phyloP scores from a whole-genome alignment of 2,113 vertebrate species.

The Scopus umbretta region DNA sequence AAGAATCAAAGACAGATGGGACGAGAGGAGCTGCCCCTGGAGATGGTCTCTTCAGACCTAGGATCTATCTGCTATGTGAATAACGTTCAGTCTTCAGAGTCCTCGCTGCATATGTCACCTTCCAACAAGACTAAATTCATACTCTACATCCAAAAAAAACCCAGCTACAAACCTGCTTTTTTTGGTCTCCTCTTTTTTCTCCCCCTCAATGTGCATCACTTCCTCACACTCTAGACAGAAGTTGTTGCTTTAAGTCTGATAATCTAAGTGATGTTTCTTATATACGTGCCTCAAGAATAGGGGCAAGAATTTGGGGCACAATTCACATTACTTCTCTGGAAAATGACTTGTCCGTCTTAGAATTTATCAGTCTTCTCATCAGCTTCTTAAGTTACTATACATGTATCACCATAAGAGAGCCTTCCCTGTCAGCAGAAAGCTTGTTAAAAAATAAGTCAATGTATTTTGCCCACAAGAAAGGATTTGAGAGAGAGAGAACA shows the following conservation, averaged over 20 bases:
- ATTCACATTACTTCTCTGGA: background rate
- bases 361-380: background rate
- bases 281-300: background rate
- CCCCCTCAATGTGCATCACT: rapidly evolving
- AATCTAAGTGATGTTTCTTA: conserved; percentile 9
- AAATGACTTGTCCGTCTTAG: background rate
- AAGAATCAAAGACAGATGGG: background rate
- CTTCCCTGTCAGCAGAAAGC: background rate
- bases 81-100: background rate
- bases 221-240: background rate
- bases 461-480: background rate
- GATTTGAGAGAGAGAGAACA: background rate
- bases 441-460: background rate
- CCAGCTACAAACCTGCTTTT: background rate
- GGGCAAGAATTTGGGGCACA: background rate
- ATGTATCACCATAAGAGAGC: background rate
- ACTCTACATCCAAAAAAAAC: background rate
- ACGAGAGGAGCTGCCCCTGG: background rate
- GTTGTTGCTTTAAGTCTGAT: no score
- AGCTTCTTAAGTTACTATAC: background rate
- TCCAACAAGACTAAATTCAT: background rate
- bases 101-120: background rate
- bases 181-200: background rate
- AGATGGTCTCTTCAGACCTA: background rate
- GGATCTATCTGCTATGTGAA: background rate